phyloP scores from a whole-genome alignment of 2,113 vertebrate species.

The Chamaetylas fuelleborni region DNA sequence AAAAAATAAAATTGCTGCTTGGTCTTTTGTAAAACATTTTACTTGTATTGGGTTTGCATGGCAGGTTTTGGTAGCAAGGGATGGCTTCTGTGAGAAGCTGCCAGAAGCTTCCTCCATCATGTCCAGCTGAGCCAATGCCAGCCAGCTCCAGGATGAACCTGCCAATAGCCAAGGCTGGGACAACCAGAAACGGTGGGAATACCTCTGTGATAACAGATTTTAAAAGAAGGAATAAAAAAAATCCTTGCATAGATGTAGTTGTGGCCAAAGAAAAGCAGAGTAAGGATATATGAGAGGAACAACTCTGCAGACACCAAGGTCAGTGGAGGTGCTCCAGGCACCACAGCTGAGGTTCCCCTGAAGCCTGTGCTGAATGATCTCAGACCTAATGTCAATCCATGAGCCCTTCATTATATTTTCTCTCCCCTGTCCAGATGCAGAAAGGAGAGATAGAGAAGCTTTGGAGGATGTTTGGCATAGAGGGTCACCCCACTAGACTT shows the following conservation, averaged over 20 bases:
- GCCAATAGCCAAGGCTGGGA: neutral
- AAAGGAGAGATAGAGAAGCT: neutral
- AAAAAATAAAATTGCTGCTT: neutral
- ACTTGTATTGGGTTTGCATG: neutral
- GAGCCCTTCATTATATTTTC: neutral
- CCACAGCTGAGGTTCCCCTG: accelerated
- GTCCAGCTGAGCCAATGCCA: neutral
- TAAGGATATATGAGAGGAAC: neutral
- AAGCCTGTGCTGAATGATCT: neutral
- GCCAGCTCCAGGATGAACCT: neutral
- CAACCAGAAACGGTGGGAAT: neutral
- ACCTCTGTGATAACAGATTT: neutral
- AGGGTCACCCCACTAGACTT: neutral
- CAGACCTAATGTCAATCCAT: neutral
- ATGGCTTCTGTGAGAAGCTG: neutral
- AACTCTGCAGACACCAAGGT: neutral
- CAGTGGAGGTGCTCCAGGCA: neutral
- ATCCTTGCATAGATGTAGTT: neutral
- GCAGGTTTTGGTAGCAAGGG: neutral
- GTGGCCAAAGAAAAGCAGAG: accelerated
- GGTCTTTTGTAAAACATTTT: neutral
- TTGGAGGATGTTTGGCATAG: neutral
- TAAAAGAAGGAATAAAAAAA: neutral
- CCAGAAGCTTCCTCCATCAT: neutral
- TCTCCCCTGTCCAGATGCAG: neutral